A percentile compares a stretch with the other conserved stretches of the same genome.
Conservation (phyloP, 35 echinoderm and acorn worm genomes). For the Heliocidaris erythrogramma region DNA sequence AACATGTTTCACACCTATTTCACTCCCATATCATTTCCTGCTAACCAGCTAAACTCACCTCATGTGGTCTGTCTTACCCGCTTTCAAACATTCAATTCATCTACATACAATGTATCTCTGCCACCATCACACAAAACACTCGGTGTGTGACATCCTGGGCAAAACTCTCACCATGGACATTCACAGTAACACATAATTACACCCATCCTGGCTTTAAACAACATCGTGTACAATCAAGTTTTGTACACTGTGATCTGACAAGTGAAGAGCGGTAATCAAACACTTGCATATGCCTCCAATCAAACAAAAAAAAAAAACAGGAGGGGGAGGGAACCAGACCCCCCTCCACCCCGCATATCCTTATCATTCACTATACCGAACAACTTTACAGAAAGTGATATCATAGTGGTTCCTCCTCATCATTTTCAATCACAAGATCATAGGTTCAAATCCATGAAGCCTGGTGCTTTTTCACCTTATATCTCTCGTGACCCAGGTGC, state of each 20-base stretch:
- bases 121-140: background rate
- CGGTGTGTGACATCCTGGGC: background rate
- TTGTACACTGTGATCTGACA: background rate
- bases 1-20: no score
- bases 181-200: constrained; percentile 28
- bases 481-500: no score
- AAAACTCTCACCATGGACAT: background rate
- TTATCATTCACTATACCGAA: no score
- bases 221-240: background rate
- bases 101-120: background rate
- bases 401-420: no score
- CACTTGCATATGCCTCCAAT: background rate
- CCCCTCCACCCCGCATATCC: no score
- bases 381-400: no score
- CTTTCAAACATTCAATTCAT: constrained; percentile 5
- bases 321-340: no score
- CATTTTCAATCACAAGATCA: no score
- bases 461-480: no score
- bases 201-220: background rate
- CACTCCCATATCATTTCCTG: background rate
- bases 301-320: no score
- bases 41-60: background rate
- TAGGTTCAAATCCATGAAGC: no score
- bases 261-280: background rate
- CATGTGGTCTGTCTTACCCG: background rate